These are phyloP conservation scores for Monopis laevigella DNA, from an alignment of 2,888 invertebrate species.

Conservation along the genomic window DNA sequence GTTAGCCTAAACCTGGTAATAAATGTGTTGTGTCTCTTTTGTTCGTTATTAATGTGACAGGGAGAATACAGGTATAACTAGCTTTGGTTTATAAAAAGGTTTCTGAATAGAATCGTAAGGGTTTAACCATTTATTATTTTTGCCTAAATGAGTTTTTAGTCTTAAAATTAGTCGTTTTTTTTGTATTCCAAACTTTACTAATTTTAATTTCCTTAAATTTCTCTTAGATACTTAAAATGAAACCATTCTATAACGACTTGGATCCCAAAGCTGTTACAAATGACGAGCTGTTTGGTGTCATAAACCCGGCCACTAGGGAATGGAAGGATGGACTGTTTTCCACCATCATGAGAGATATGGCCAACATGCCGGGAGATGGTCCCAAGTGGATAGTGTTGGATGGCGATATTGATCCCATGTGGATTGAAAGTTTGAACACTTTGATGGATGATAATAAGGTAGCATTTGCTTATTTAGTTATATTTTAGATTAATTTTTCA, in stretches of 20 bases:
- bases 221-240: slow-evolving; percentile 74
- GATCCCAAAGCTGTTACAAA: slow-evolving; percentile 97
- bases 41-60: too few relatives aligned
- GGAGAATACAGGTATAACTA: too few relatives aligned
- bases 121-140: too few relatives aligned
- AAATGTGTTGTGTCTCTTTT: too few relatives aligned
- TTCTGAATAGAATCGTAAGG: too few relatives aligned
- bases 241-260: slow-evolving; percentile 88
- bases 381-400: slow-evolving; percentile 96
- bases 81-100: too few relatives aligned
- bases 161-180: too few relatives aligned
- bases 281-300: slow-evolving; percentile 93
- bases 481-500: too few relatives aligned
- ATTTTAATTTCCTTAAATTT: too few relatives aligned
- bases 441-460: slow-evolving; percentile 98
- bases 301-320: slow-evolving; percentile 92
- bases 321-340: slow-evolving; percentile 95
- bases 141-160: too few relatives aligned
- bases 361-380: slow-evolving; percentile 84
- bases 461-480: slow-evolving; percentile 14
- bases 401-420: slow-evolving; percentile 98
- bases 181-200: too few relatives aligned
- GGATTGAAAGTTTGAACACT: slow-evolving; percentile 97
- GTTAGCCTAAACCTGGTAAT: too few relatives aligned
- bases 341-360: slow-evolving; percentile 92